Conservation (phyloP, 2,797 vertebrate species). For the Acestrorhynchus altus region DNA sequence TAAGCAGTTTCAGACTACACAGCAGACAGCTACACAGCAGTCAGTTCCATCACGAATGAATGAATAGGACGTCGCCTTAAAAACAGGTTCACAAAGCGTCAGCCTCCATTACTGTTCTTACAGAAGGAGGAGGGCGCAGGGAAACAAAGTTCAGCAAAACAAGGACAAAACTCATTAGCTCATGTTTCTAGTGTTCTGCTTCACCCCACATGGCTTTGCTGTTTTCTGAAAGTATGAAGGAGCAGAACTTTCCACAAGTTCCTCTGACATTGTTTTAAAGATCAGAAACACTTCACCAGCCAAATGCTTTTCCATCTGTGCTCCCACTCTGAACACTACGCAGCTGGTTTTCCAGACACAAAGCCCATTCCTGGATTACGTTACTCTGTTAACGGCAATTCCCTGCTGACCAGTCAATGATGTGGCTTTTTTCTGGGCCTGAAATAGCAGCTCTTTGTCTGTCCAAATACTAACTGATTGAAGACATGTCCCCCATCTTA, state of each 20-base stretch:
- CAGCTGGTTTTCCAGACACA: slow-evolving; percentile 4
- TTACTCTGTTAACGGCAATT: slow-evolving; percentile 3
- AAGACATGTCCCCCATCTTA: not conserved
- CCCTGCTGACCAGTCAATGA: slow-evolving; percentile 4
- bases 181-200: not conserved
- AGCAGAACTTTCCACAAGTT: not conserved
- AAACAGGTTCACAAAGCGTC: not conserved
- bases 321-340: not conserved
- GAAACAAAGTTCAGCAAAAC: not conserved
- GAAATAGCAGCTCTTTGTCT: slow-evolving; percentile 15
- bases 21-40: not conserved
- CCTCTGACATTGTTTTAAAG: not conserved
- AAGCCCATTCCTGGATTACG: slow-evolving; percentile 11
- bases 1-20: not conserved
- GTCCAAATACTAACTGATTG: slow-evolving; percentile 12
- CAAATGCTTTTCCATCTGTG: not conserved
- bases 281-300: not conserved
- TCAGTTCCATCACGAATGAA: not conserved
- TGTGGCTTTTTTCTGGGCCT: slow-evolving; percentile 15
- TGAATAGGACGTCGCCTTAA: not conserved
- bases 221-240: not conserved
- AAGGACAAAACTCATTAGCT: not conserved
- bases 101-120: not conserved
- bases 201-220: not conserved
- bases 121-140: not conserved